phyloP scores from a whole-genome alignment of 2,888 invertebrate genomes.

The Alentia gelatinosa region DNA sequence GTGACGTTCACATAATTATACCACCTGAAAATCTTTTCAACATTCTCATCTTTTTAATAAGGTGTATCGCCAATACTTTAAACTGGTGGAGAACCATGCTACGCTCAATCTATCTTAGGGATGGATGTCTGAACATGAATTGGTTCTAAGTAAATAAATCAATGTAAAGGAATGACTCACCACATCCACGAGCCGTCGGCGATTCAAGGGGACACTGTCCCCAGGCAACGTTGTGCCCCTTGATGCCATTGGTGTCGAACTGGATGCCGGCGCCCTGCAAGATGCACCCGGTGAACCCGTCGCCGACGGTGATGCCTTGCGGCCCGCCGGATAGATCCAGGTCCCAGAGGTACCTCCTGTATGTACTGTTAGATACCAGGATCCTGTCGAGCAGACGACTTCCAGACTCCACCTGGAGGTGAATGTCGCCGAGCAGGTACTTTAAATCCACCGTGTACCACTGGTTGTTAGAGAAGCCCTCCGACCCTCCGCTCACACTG shows the following conservation, averaged over 20 bases:
- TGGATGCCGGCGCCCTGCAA: constrained; percentile 44
- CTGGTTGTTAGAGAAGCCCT: constrained; percentile 49
- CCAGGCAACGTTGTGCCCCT: constrained; percentile 27
- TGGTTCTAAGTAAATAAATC: too few species aligned
- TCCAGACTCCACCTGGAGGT: constrained; percentile 47
- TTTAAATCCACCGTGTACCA: constrained; percentile 57
- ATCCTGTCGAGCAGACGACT: not conserved
- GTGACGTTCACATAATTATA: too few species aligned
- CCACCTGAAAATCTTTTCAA: too few species aligned
- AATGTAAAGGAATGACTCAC: too few species aligned
- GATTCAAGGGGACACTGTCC: constrained; percentile 43
- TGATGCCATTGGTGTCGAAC: not conserved
- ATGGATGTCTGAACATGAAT: too few species aligned
- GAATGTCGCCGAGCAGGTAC: constrained; percentile 41
- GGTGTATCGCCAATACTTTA: too few species aligned
- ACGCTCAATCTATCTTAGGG: too few species aligned
- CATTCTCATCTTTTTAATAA: too few species aligned
- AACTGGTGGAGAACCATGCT: too few species aligned
- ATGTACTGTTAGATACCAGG: constrained; percentile 57
- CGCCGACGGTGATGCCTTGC: constrained; percentile 45
- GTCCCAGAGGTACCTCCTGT: constrained; percentile 53
- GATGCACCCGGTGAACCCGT: constrained; percentile 56
- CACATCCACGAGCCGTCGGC: constrained; percentile 24
- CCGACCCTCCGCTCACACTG: not conserved
- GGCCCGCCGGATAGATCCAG: constrained; percentile 42